These are phyloP conservation scores for Julus scanicus DNA, from an alignment of 2,888 invertebrate species.

Conservation along the genomic window DNA sequence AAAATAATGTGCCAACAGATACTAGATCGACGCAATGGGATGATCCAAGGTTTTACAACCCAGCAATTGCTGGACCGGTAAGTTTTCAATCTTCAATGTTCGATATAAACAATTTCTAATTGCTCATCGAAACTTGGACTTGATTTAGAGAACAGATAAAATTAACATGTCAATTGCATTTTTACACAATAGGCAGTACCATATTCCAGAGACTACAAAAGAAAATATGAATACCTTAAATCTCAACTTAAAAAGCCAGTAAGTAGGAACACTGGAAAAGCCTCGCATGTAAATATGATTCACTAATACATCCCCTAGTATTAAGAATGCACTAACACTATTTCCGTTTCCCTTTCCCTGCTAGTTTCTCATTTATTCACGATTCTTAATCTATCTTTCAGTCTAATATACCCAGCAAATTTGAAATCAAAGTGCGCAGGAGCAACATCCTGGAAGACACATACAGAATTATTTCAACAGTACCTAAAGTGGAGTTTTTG, in stretches of 20 bases:
- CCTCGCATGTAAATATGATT: slow-evolving; percentile 47
- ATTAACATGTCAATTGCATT: background rate
- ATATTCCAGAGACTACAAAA: slow-evolving; percentile 97
- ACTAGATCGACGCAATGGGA: slow-evolving; percentile 99
- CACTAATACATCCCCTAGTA: background rate
- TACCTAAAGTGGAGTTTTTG: slow-evolving; percentile 88
- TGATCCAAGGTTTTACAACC: slow-evolving; percentile 96
- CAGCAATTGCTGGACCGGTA: slow-evolving; percentile 93
- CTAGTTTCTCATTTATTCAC: background rate
- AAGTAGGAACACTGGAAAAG: slow-evolving; percentile 64
- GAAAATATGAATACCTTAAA: slow-evolving; percentile 98
- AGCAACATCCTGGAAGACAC: slow-evolving; percentile 96
- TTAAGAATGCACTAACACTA: slow-evolving; percentile 9
- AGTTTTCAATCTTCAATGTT: slow-evolving; percentile 61
- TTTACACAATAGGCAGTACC: slow-evolving; percentile 81
- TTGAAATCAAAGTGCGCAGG: slow-evolving; percentile 91
- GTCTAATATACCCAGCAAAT: slow-evolving; percentile 97
- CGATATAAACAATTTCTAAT: background rate
- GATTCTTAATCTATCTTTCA: slow-evolving; percentile 66
- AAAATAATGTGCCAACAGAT: slow-evolving; percentile 71
- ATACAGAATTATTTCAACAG: slow-evolving; percentile 92
- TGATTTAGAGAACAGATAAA: slow-evolving; percentile 60
- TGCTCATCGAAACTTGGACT: no score
- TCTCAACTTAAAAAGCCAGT: slow-evolving; percentile 95
- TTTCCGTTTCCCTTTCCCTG: background rate